Evolutionary conservation across 2,113 vertebrate species (phyloP), one percentile per base, ranked within the genome.

Genomic region (Castor canadensis): DNA sequence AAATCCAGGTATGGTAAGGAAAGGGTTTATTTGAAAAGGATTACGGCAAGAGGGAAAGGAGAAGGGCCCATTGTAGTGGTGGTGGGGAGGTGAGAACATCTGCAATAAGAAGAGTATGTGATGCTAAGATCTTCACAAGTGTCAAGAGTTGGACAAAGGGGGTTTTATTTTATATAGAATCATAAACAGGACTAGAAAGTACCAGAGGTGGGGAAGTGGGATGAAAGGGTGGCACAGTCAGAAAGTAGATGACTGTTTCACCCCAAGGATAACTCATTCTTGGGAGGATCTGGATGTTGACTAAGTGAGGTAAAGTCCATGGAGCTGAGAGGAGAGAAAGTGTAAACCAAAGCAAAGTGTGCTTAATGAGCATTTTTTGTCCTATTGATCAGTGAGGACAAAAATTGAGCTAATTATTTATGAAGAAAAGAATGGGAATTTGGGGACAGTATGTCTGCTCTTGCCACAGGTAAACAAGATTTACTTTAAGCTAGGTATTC

Each of bases 401-500:
- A 67, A 40, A 30, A 60, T 12, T 79, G 43, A 43, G 12, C 71
- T 87, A 43, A 60, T 4, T 92, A 92, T 45, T 84, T 73, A 38
- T 24, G 26, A 95, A 5, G 40, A n/a, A 73, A 92, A 79, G 40
- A 52, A 81, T 60, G 52, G 30, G 64, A 91, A 66, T 71, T 81
- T 45, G 15, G 49, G 81, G 73, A 38, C 16, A 52, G 20, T 4
- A 1, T 20, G 22, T 84, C 62, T 80, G 43, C 24, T 22, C 32
- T 73, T 88, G 11, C 79, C 26, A 6, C 13, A 11, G 30, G 60
- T 58, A n/a, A 81, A 64, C 45, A 52, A 45, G 19, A 64, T 75
- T 67, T 72, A 30, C 91, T 89, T 67, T 76, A 80, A 89, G 64
- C 10, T 54, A 77, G 86, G 49, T 62, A 69, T 9, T 94, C 67